Conservation (phyloP, 2,113 vertebrate genomes). For the Malaclemys terrapin region DNA sequence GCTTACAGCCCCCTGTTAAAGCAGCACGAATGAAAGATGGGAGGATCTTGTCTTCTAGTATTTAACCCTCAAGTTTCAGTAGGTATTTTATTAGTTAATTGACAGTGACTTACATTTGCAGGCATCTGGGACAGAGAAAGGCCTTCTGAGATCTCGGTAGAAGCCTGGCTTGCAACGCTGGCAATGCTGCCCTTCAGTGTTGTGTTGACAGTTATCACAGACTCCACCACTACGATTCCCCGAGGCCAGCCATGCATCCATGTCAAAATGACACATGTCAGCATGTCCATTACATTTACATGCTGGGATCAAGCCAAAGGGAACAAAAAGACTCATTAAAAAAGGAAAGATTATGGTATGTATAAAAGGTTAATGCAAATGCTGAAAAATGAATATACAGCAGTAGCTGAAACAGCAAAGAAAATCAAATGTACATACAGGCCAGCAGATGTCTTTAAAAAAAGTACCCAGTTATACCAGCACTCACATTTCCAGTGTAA, state of each 20-base stretch:
- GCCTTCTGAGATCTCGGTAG: slow-evolving; percentile 88
- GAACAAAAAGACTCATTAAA: background rate
- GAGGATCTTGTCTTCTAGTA: background rate
- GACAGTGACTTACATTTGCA: slow-evolving; percentile 89
- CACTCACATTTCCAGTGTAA: background rate
- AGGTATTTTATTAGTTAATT: background rate
- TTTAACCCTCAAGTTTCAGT: background rate
- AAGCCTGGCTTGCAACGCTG: slow-evolving; percentile 91
- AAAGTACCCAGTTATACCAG: background rate
- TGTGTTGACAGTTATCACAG: slow-evolving; percentile 92
- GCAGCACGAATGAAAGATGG: background rate
- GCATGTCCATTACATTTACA: slow-evolving; percentile 96
- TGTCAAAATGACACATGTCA: slow-evolving; percentile 90
- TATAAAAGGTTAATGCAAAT: background rate
- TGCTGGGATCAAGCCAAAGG: slow-evolving; percentile 75
- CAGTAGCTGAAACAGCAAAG: background rate
- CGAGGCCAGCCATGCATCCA: slow-evolving; percentile 87
- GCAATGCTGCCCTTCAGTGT: slow-evolving; percentile 93
- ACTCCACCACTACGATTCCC: slow-evolving; percentile 92
- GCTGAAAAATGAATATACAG: background rate
- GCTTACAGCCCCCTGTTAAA: background rate
- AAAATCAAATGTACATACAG: background rate
- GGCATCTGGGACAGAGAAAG: slow-evolving; percentile 84
- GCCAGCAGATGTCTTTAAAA: background rate
- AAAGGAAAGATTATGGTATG: background rate